A percentile compares a stretch with the other conserved stretches of the same genome.
phyloP scores from a whole-genome alignment of 2,797 vertebrate genomes.

The Micrastur ruficollis region DNA sequence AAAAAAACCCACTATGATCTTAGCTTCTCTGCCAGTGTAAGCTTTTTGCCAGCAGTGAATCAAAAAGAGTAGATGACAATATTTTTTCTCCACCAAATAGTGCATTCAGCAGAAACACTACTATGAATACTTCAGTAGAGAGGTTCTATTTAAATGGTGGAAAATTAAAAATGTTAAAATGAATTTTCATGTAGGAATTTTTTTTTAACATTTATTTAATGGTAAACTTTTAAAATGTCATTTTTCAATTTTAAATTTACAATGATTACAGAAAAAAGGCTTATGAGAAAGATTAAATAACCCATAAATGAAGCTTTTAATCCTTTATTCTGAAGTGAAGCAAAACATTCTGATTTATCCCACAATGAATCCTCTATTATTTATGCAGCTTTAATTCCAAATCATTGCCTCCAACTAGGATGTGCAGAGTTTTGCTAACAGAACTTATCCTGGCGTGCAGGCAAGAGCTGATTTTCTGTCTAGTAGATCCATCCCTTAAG shows the following conservation, averaged over 20 bases:
- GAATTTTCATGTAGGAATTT: background rate
- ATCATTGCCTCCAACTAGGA: background rate
- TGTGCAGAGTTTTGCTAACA: background rate
- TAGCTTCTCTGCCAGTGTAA: background rate
- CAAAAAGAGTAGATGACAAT: background rate
- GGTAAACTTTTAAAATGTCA: fast-evolving
- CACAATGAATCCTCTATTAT: background rate
- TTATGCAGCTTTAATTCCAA: conserved; percentile 34
- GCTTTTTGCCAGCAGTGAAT: background rate
- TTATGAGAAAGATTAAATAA: background rate
- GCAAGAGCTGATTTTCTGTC: conserved; percentile 12
- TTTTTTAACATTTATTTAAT: background rate
- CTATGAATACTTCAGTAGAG: background rate
- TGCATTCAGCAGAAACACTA: background rate
- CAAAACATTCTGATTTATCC: background rate
- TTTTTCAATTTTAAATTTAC: background rate
- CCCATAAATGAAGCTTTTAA: background rate
- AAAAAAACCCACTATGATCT: background rate
- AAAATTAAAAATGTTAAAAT: background rate
- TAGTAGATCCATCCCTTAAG: conserved; percentile 30
- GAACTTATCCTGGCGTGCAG: background rate
- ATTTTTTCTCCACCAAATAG: background rate
- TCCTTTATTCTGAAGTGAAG: background rate
- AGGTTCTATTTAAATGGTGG: background rate
- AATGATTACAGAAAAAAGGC: background rate